These are phyloP conservation scores for Plectrocnemia conspersa DNA, from an alignment of 1,140 invertebrate species.

Conservation along the genomic window DNA sequence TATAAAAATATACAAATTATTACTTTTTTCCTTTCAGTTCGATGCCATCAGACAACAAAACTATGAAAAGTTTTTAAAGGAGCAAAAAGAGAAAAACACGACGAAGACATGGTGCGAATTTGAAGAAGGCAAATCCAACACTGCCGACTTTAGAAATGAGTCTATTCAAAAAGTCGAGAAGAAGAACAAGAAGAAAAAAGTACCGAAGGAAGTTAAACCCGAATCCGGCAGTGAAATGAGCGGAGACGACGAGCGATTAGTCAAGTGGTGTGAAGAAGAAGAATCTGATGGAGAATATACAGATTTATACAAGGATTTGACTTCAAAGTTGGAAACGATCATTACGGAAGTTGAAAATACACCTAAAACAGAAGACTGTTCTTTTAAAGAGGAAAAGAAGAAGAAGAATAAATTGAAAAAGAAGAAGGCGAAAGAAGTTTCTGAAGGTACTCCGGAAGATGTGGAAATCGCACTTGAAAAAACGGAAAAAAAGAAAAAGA, in stretches of 20 bases:
- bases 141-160: neutral
- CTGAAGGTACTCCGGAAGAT: slow-evolving; percentile 31
- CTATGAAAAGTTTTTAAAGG: slow-evolving; percentile 54
- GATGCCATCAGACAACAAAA: slow-evolving; percentile 50
- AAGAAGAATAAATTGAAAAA: slow-evolving; percentile 32
- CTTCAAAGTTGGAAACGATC: slow-evolving; percentile 31
- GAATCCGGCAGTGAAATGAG: slow-evolving; percentile 32
- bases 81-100: slow-evolving; percentile 46
- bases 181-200: slow-evolving; percentile 28
- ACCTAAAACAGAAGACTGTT: slow-evolving; percentile 23
- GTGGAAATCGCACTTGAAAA: slow-evolving; percentile 29
- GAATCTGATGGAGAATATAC: slow-evolving; percentile 29
- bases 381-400: slow-evolving; percentile 26
- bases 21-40: slow-evolving; percentile 39
- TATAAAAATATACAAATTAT: slow-evolving; percentile 9
- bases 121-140: slow-evolving; percentile 20
- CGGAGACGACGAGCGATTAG: slow-evolving; percentile 25
- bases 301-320: slow-evolving; percentile 29
- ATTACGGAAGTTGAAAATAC: slow-evolving; percentile 30
- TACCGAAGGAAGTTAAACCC: slow-evolving; percentile 19
- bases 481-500: slow-evolving; percentile 32
- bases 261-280: slow-evolving; percentile 32
- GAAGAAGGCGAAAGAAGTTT: slow-evolving; percentile 40
- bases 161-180: slow-evolving; percentile 22
- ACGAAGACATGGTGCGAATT: slow-evolving; percentile 54